Base-by-base conservation (phyloP, 2,797 vertebrate genomes). In the Moxostoma hubbsi region DNA sequence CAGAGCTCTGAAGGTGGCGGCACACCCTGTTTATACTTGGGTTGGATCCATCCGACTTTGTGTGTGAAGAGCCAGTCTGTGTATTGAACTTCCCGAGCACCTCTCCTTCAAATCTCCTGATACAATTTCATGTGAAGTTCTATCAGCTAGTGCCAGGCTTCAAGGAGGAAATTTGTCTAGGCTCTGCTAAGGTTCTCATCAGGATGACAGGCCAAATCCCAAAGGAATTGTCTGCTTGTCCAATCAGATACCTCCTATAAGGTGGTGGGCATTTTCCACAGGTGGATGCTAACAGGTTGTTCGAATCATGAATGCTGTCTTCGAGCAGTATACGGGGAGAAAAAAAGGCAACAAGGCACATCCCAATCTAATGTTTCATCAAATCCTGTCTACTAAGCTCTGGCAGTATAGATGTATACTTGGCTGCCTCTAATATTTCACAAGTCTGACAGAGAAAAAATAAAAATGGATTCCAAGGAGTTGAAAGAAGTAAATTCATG, bases 61-160 rank as follows among this genome's bases (percentile, higher is more conserved):
- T 36, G 55, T 57, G 51, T 65, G 49, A 70, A 74, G 69, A 75
- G 54, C 5, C 77, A 51, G 16, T 8, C 70, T 43, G 57, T 50
- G 49, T 75, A 51, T 57, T 67, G 51, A 65, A 79, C 79, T 84
- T 73, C 73, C 73, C 62, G 12, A 36, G 69, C 66, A 54, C 63
- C 47, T 63, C 45, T 79, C 83, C 79, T 47, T 75, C 77, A 77
- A 71, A 81, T 76, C 68, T 77, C 72, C 67, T 59, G 58, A 63
- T 54, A 53, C 15, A 54, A 50, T 79, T 78, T 82, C 77, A 75
- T 36, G 64, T 67, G 64, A 81, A 81, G 70, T 71, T 54, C 75
- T 61, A 72, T 68, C 67, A 80, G 73, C 65, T 46, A 50, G 57
- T 24, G 51, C 36, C 64, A 62, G 68, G 64, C 66, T 75, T 59